phyloP scores from a whole-genome alignment of 2,797 vertebrate species.

The Calcarius lapponicus region DNA sequence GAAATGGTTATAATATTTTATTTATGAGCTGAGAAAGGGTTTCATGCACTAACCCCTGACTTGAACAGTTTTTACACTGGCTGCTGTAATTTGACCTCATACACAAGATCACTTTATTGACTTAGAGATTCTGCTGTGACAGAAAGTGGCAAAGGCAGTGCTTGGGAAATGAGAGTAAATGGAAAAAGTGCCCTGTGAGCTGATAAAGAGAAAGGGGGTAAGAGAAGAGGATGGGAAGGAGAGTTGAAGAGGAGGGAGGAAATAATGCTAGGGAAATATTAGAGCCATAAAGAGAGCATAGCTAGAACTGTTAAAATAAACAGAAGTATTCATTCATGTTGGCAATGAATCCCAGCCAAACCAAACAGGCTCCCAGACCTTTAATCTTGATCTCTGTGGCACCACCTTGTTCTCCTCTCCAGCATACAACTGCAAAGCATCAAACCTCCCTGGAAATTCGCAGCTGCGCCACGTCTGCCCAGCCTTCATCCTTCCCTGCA shows the following conservation, averaged over 20 bases:
- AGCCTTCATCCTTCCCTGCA: not conserved
- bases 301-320: constrained; percentile 63
- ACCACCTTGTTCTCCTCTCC: not conserved
- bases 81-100: not conserved
- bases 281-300: not conserved
- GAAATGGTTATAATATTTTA: not conserved
- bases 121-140: not conserved
- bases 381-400: constrained; percentile 40
- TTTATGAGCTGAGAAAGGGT: not conserved
- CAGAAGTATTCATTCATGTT: constrained; percentile 39
- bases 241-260: not conserved
- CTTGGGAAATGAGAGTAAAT: not conserved
- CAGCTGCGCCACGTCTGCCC: not conserved
- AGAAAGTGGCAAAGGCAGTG: not conserved
- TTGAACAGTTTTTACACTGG: not conserved
- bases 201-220: not conserved
- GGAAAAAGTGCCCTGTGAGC: not conserved
- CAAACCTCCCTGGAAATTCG: constrained; percentile 22
- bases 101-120: not conserved
- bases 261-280: constrained; percentile 2
- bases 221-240: not conserved
- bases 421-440: not conserved
- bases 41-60: not conserved
- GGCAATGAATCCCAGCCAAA: constrained; percentile 59
- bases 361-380: constrained; percentile 40